Percentiles rank a stretch among this genome's conserved stretches.
These are phyloP conservation scores for Brachionus rubens DNA, from an alignment of 1,140 invertebrate genomes.

Conservation along the genomic window DNA sequence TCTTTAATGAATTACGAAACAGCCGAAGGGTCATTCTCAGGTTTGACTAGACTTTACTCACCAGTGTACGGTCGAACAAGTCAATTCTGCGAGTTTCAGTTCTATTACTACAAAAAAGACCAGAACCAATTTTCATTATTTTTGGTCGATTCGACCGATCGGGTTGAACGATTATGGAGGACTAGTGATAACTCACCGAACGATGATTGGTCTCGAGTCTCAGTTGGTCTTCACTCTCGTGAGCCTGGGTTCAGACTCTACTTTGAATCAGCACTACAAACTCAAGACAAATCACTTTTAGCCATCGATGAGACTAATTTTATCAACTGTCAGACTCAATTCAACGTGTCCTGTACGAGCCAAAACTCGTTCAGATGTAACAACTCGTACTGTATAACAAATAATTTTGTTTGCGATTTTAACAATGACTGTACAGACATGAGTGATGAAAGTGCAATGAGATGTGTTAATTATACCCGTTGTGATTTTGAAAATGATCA, in stretches of 20 bases:
- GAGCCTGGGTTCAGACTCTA: not conserved
- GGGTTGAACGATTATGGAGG: not conserved
- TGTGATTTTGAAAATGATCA: conserved; percentile 41
- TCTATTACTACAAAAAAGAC: conserved; percentile 73
- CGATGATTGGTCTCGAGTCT: not conserved
- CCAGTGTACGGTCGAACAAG: conserved; percentile 41
- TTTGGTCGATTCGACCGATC: not conserved
- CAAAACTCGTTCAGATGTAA: conserved; percentile 4
- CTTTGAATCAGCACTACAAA: not conserved
- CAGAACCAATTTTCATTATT: not conserved
- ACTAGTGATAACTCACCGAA: not conserved
- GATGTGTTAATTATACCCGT: not conserved
- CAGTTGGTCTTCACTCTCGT: not conserved
- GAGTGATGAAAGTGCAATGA: conserved; percentile 6
- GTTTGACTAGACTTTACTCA: conserved; percentile 35
- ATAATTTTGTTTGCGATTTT: conserved; percentile 8
- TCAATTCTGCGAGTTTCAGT: conserved; percentile 51
- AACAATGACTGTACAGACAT: conserved; percentile 37
- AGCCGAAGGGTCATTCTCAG: conserved; percentile 4
- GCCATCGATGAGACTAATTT: conserved; percentile 30
- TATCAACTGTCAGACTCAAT: conserved; percentile 27
- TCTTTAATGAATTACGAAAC: conserved; percentile 48
- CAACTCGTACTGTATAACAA: conserved; percentile 20
- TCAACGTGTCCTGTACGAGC: not conserved
- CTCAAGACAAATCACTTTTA: not conserved